Base-by-base conservation (phyloP, 2,797 vertebrate species). In the Fistularia commersonii region DNA sequence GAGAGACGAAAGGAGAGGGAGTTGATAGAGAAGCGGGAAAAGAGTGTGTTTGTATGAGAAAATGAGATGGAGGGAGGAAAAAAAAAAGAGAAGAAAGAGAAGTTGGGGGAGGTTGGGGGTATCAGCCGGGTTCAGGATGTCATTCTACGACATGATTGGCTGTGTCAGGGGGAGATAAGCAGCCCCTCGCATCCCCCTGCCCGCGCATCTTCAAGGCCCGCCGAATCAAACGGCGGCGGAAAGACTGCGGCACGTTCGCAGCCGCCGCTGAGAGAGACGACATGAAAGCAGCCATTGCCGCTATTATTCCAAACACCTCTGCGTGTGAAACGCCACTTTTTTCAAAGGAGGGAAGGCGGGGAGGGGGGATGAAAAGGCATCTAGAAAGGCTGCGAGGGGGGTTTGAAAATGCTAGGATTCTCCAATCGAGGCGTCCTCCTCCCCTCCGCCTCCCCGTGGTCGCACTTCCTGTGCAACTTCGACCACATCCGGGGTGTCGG, bases 221-320 rank as follows among this genome's bases (percentile, higher is more conserved):
- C 0, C 50, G 74, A 80, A 80, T 82, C 78, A 82, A 82, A 82
- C 79, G 57, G 51, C 15, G 62, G 54, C 64, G 76, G n/a, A n/a
- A 78, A 79, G 66, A 64, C 66, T 48, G 60, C 64, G 11, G 43
- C 46, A 45, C 60, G 63, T 72, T 68, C 57, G n/a, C n/a, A n/a
- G 68, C 70, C 57, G 48, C 63, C 72, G 32, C 77, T 74, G 74
- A 75, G 77, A 77, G 76, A 77, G 66, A 76, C 63, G 39, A 77
- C 82, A 86, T 85, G 72, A 86, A 86, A 87, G 76, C 54, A 68
- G 69, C 50, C 57, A 76, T 81, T 83, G 72, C 76, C 55, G 73
- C 82, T 72, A 77, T 86, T 83, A 83, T 82, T 82, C 76, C 66
- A 80, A 83, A 86, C 73, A 83, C 80, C 80, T 77, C 74, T 70